phyloP scores from a whole-genome alignment of 1,140 invertebrate genomes.

The Drosophila navojoa region DNA sequence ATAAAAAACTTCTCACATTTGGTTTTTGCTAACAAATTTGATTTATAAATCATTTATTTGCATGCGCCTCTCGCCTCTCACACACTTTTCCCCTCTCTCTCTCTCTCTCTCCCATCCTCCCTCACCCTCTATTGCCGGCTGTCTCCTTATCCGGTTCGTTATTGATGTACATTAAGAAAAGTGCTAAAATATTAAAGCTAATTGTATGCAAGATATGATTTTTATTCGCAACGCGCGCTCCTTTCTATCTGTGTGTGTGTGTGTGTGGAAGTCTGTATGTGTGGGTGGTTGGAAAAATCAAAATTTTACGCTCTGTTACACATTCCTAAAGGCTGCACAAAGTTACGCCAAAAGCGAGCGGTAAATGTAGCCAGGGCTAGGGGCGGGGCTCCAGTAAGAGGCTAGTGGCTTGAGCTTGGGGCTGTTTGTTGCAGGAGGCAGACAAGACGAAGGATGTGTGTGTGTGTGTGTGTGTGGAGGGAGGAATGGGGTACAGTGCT shows the following conservation, averaged over 20 bases:
- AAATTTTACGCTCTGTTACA: slow-evolving; percentile 75
- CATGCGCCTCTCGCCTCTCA: neutral
- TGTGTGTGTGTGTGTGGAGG: neutral
- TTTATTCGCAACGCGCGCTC: slow-evolving; percentile 32
- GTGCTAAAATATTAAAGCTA: slow-evolving; percentile 58
- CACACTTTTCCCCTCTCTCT: neutral
- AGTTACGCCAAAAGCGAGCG: slow-evolving; percentile 46
- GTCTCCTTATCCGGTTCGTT: slow-evolving; percentile 32
- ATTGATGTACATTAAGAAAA: slow-evolving; percentile 52
- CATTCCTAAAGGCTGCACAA: slow-evolving; percentile 71
- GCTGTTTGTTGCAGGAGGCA: neutral
- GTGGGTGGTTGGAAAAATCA: slow-evolving; percentile 63
- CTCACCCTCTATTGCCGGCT: neutral
- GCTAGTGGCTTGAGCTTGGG: slow-evolving; percentile 9
- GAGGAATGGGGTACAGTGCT: slow-evolving; percentile 1
- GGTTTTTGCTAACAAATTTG: slow-evolving; percentile 25
- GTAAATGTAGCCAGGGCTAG: neutral
- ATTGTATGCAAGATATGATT: slow-evolving; percentile 56
- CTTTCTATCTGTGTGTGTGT: slow-evolving; percentile 23
- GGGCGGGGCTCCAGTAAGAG: slow-evolving; percentile 2
- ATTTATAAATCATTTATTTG: slow-evolving; percentile 50
- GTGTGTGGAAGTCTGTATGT: slow-evolving; percentile 24
- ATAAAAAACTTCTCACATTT: slow-evolving; percentile 34
- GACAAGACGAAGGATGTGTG: neutral
- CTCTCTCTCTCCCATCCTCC: neutral